Base-by-base conservation (phyloP, 35 echinoderm and acorn worm genomes). In the Ophiothrix spiculata region DNA sequence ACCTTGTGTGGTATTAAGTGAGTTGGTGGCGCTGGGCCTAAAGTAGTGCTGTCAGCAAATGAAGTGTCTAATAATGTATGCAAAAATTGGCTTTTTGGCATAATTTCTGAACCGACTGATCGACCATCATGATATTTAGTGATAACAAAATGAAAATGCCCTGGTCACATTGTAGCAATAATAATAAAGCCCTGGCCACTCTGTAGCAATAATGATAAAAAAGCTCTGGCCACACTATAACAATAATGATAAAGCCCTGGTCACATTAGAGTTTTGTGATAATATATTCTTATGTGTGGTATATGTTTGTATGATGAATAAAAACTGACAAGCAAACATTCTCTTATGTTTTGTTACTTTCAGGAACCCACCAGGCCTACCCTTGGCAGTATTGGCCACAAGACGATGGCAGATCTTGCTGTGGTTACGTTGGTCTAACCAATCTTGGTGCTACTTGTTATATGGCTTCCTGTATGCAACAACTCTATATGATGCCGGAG, bases 401-500 rank as follows among this genome's bases (percentile, higher is more conserved):
- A 75, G 92, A 94, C 78, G 92, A 94, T 76, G 78, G 92, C 16
- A 37, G 92, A 13, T 86, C 92, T 29, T 60, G 73, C 0, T 94
- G 92, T 87, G 92, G 92, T n/a, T 94, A 86, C 60, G 92, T 94
- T 13, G 92, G 92, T n/a, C 88, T 94, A 23, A 94, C 92, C 36
- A 94, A 94, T 73, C 92, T 94, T 42, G 92, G 92, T 77, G 92
- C 92, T 33, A 94, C 92, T 28, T 94, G 92, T 79, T 94, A 94
- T 79, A 94, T 94, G 92, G 92, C 92, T 15, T 94, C 92, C 2
- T 94, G 92, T 75, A 86, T 94, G 84, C 92, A 94, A 56, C 92
- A 94, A 79, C 83, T 94, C 45, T 94, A 86, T 64, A 94, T 94
- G 92, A 94, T 94, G 92, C 92, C 92, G 39, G 92, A 94, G 31